phyloP scores from a whole-genome alignment of 2,113 vertebrate species.

The Pungitius pungitius region DNA sequence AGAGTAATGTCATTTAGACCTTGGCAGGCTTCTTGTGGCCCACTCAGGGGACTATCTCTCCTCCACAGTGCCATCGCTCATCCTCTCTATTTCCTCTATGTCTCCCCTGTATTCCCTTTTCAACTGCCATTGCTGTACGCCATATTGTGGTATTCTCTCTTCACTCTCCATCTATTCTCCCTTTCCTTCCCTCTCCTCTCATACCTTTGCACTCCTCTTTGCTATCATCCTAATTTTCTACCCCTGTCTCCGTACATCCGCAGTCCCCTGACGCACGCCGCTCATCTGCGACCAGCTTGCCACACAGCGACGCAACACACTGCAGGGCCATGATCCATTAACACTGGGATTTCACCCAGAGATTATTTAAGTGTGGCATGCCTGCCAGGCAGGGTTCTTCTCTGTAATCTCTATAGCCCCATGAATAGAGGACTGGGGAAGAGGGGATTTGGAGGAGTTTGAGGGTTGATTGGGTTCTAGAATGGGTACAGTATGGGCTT shows the following conservation, averaged over 20 bases:
- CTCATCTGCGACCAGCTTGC: slow-evolving; percentile 61
- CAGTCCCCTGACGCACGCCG: slow-evolving; percentile 58
- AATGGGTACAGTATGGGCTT: slow-evolving; percentile 68
- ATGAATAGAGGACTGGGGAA: slow-evolving; percentile 69
- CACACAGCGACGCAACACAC: slow-evolving; percentile 56
- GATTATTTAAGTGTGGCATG: slow-evolving; percentile 81
- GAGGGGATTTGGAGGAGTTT: slow-evolving; percentile 72
- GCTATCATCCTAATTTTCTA: slow-evolving; percentile 55
- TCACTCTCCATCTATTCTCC: slow-evolving; percentile 23
- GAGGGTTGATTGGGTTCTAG: slow-evolving; percentile 72
- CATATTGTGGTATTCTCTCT: slow-evolving; percentile 54
- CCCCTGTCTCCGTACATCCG: slow-evolving; percentile 43
- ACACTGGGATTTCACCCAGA: slow-evolving; percentile 78
- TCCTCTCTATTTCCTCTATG: slow-evolving; percentile 51
- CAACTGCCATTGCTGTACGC: slow-evolving; percentile 44
- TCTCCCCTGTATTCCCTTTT: slow-evolving; percentile 55
- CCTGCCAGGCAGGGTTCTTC: slow-evolving; percentile 79
- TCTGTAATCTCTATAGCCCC: slow-evolving; percentile 75
- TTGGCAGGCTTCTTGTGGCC: slow-evolving; percentile 75
- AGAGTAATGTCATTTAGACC: slow-evolving; percentile 82
- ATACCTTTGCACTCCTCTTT: slow-evolving; percentile 39
- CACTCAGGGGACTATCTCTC: slow-evolving; percentile 72
- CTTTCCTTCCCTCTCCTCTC: slow-evolving; percentile 25
- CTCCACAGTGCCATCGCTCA: slow-evolving; percentile 64
- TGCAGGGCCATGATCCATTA: slow-evolving; percentile 75